Conservation (phyloP, 2,113 vertebrate species). For the Loxodonta africana region DNA sequence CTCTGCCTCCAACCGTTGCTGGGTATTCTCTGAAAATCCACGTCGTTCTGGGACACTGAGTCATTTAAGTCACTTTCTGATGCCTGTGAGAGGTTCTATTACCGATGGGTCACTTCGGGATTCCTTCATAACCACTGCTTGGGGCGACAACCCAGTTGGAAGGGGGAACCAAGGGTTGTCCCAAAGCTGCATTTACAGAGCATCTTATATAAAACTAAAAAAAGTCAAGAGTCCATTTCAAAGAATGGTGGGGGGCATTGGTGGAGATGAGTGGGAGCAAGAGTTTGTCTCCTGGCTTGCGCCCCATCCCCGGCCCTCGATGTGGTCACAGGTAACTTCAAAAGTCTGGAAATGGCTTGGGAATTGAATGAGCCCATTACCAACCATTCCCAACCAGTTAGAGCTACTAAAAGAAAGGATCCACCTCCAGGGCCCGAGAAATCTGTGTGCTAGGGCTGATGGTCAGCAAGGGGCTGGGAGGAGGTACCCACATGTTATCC, state of each 20-base stretch:
- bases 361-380: conserved; percentile 79
- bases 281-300: not conserved
- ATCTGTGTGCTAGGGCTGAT: not conserved
- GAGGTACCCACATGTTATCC: not conserved
- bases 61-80: too few species aligned
- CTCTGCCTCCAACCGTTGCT: not conserved
- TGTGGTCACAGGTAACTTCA: not conserved
- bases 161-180: not conserved
- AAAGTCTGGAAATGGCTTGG: conserved; percentile 76
- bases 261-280: not conserved
- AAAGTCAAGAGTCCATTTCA: not conserved
- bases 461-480: not conserved
- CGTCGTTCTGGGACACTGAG: not conserved
- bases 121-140: not conserved
- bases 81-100: too few species aligned
- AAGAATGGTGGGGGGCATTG: not conserved
- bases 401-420: not conserved
- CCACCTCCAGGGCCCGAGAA: conserved; percentile 52
- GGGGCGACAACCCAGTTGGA: rapidly evolving
- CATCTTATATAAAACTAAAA: not conserved
- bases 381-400: conserved; percentile 73
- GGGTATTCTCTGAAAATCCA: conserved; percentile 59
- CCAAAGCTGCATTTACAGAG: rapidly evolving
- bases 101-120: rapidly evolving
- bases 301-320: not conserved